Evolutionary conservation across 2,888 invertebrate species (phyloP), one percentile per base, ranked within the genome.

Genomic region (Coelinius sp.): DNA sequence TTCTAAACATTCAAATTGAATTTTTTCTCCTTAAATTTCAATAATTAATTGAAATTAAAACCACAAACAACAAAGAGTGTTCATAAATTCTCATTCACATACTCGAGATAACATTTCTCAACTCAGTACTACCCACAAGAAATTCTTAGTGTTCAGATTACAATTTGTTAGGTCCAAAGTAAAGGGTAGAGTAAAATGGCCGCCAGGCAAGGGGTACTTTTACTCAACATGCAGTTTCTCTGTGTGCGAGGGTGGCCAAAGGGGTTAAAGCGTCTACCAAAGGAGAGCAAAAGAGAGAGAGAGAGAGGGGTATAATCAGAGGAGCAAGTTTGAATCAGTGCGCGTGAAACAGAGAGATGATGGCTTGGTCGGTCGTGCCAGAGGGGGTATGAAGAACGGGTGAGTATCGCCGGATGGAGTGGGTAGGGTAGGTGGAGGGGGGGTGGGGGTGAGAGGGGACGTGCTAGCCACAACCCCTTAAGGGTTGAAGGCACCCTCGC

Each of bases 401-500:
- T n/a, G n/a, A n/a, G n/a, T n/a, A n/a, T n/a, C n/a, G 14, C 17
- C 14, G 20, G 5, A 8, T 17, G 59, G 31, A 49, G 53, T 52
- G 52, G 49, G 17, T 4, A 64, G 24, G 41, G 17, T 27, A 67
- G 25, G 20, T 53, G 75, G 71, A 75, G 70, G 68, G 75, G 52
- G 71, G 64, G 78, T 77, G 74, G 78, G 77, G 73, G 77, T 75
- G 79, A 79, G 76, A 76, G 74, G 80, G 80, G 80, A 80, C 83
- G 81, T 81, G 86, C 84, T 87, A 87, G 87, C 87, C 87, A 87
- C 87, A 87, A 86, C 87, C 87, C 87, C 87, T 86, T 86, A 86
- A 87, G 87, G 87, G 87, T 87, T 86, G 86, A 85, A 82, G 85
- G 84, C 84, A 86, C 86, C 86, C 85, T 86, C 84, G 82, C 82